Conservation (phyloP, 1,140 invertebrate genomes). For the Polypedilum vanderplanki region DNA sequence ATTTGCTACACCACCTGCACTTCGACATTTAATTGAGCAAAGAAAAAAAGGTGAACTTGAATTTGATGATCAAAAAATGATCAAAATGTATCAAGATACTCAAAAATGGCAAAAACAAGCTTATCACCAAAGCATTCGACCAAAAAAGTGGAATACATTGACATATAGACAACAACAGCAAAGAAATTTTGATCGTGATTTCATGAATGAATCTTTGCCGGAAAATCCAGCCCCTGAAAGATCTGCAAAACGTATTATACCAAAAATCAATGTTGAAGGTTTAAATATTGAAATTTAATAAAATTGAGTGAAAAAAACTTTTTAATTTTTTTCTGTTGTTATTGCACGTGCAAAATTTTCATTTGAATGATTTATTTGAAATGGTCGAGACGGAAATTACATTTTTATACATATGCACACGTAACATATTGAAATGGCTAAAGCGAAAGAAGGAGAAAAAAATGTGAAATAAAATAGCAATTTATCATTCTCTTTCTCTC, state of each 20-base stretch:
- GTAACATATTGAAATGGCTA: constrained; percentile 9
- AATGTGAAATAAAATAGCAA: not conserved
- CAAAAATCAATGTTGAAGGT: not conserved
- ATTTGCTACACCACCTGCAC: not conserved
- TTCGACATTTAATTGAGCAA: not conserved
- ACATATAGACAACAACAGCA: not conserved
- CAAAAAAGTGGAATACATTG: not conserved
- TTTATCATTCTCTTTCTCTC: not conserved
- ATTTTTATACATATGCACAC: constrained; percentile 6
- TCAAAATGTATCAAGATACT: not conserved
- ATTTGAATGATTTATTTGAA: constrained; percentile 7
- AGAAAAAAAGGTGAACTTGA: not conserved
- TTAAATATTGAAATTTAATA: constrained; percentile 8
- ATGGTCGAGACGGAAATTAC: constrained; percentile 7
- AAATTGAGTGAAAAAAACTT: not conserved
- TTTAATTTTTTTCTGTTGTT: not conserved
- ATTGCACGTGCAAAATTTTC: not conserved
- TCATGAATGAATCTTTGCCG: not conserved
- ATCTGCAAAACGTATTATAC: not conserved
- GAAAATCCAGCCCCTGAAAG: not conserved
- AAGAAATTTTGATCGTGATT: not conserved
- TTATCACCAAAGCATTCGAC: not conserved
- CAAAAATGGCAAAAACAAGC: not conserved
- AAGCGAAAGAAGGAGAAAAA: not conserved
- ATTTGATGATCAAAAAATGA: not conserved